phyloP scores from a whole-genome alignment of 2,797 vertebrate species.

The Garrulus glandarius region DNA sequence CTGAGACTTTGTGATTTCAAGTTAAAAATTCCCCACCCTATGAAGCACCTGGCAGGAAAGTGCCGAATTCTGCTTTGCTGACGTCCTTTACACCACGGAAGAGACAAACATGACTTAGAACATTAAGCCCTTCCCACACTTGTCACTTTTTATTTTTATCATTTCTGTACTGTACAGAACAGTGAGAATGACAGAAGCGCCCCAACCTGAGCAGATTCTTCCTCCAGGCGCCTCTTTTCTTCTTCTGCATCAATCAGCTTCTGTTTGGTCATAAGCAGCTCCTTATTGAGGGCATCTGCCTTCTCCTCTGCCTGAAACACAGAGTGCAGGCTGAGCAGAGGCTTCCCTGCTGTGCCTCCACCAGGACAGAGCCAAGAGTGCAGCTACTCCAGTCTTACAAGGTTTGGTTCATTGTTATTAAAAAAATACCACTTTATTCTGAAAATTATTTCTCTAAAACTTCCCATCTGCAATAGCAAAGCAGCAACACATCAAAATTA shows the following conservation, averaged over 20 bases:
- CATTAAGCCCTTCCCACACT: slow-evolving; percentile 10
- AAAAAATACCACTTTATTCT: neutral
- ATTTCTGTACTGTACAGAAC: neutral
- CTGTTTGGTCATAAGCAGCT: slow-evolving; percentile 96
- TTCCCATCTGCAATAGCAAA: neutral
- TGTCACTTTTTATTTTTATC: neutral
- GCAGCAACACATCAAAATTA: neutral
- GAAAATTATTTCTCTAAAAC: neutral
- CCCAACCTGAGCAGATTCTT: slow-evolving; percentile 92
- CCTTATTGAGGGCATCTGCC: slow-evolving; percentile 95
- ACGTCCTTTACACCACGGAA: neutral
- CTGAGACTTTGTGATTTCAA: neutral
- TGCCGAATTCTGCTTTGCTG: neutral
- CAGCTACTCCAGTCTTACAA: neutral
- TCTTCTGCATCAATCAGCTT: slow-evolving; percentile 97
- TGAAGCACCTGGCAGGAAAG: slow-evolving; percentile 23
- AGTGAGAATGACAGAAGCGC: neutral
- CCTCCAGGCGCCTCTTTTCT: slow-evolving; percentile 92
- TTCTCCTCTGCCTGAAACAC: slow-evolving; percentile 91
- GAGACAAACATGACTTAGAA: slow-evolving; percentile 15
- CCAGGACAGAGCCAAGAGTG: neutral
- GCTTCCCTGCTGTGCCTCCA: neutral
- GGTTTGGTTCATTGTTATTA: neutral
- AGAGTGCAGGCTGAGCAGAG: neutral
- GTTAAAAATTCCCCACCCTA: neutral